Evolutionary conservation across 1,140 invertebrate species (phyloP).

Genomic region (Metaphire vulgaris): DNA sequence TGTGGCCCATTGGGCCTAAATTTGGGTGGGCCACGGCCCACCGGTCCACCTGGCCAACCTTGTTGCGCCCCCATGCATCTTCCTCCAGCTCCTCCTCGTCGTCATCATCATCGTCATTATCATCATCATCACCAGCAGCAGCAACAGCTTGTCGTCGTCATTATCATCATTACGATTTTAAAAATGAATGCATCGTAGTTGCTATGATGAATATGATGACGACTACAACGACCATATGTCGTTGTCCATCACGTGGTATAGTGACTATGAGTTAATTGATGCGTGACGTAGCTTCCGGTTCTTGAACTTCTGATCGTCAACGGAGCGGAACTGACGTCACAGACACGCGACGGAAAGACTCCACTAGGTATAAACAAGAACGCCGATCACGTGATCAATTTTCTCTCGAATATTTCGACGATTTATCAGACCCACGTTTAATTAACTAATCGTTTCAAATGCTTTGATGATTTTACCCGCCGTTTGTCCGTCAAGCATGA

Average conservation of each 20-base stretch:
- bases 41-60: too few species aligned
- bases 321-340: conserved; percentile 92
- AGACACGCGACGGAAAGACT: conserved; percentile 93
- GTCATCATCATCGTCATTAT: not conserved
- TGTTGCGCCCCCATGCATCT: too few species aligned
- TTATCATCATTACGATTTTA: not conserved
- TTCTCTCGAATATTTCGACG: too few species aligned
- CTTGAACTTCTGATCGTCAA: conserved; percentile 87
- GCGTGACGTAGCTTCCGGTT: conserved; percentile 73
- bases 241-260: conserved; percentile 1
- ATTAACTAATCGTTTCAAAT: too few species aligned
- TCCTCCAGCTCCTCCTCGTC: too few species aligned
- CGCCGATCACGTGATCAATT: not conserved
- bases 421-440: too few species aligned
- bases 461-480: too few species aligned
- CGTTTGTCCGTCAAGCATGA: too few species aligned
- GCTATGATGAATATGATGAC: conserved; percentile 6
- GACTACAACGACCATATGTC: conserved; percentile 3
- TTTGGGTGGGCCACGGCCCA: too few species aligned
- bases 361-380: conserved; percentile 67
- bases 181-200: not conserved
- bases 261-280: conserved; percentile 27
- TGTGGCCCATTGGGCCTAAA: too few species aligned
- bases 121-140: conserved; percentile 1
- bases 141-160: not conserved